Conservation (phyloP, 2,113 vertebrate species). For the Saccopteryx leptura region DNA sequence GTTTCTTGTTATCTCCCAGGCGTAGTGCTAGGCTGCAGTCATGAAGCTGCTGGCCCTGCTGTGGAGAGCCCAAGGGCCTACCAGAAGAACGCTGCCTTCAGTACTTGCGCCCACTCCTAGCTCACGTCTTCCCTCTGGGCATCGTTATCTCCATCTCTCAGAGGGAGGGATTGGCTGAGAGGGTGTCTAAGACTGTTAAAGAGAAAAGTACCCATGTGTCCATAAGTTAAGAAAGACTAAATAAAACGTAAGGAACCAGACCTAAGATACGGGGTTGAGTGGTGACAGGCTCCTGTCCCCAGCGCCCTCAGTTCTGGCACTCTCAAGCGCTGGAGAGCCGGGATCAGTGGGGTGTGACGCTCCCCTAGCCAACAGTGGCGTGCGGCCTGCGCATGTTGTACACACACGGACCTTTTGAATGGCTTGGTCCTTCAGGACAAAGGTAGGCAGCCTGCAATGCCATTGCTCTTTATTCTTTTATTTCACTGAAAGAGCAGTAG, state of each 20-base stretch:
- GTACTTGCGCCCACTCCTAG: neutral
- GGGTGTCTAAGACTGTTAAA: slow-evolving; percentile 8
- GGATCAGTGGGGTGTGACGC: neutral
- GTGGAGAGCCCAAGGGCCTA: neutral
- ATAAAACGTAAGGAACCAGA: neutral
- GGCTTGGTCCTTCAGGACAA: neutral
- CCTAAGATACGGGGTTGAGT: neutral
- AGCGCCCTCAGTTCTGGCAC: neutral
- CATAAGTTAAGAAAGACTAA: neutral
- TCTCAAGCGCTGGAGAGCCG: neutral
- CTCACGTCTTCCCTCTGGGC: neutral
- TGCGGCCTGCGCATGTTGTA: neutral
- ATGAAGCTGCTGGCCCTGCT: neutral
- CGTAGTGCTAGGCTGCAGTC: neutral
- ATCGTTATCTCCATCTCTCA: neutral
- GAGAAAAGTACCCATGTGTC: neutral
- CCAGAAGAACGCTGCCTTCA: neutral
- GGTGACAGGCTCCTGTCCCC: neutral
- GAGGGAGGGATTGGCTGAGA: neutral
- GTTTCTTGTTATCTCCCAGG: neutral
- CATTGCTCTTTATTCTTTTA: slow-evolving; percentile 75
- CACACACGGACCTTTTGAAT: neutral
- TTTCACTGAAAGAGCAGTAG: slow-evolving; percentile 89
- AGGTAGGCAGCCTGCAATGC: neutral
- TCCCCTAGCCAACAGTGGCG: neutral